Conservation (phyloP, 1,140 invertebrate species). For the Cotesia vestalis region DNA sequence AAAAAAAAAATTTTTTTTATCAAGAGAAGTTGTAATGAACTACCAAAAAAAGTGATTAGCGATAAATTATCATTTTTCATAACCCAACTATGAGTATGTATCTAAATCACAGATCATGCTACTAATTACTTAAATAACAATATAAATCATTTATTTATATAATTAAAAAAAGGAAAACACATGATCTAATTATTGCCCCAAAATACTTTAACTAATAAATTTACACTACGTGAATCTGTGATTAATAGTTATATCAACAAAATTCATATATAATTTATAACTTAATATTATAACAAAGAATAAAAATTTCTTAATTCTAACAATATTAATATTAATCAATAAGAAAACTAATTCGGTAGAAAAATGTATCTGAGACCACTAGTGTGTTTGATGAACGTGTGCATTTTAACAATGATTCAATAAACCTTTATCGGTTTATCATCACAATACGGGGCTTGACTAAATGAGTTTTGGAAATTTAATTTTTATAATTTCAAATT, state of each 20-base stretch:
- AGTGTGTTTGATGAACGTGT: background rate
- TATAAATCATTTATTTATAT: slow-evolving; percentile 15
- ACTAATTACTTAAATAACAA: slow-evolving; percentile 62
- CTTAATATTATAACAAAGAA: too few relatives aligned
- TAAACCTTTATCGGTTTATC: background rate
- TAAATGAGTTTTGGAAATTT: too few relatives aligned
- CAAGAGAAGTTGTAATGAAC: too few relatives aligned
- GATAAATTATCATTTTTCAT: background rate
- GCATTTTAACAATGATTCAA: background rate
- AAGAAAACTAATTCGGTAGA: background rate
- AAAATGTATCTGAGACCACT: slow-evolving; percentile 20
- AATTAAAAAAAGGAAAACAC: slow-evolving; percentile 17
- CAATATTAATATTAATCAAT: too few relatives aligned
- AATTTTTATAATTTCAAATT: too few relatives aligned
- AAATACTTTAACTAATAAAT: background rate
- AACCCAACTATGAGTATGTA: slow-evolving; percentile 60
- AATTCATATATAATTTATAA: too few relatives aligned
- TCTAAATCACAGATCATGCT: slow-evolving; percentile 67
- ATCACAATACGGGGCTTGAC: too few relatives aligned
- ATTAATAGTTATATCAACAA: too few relatives aligned
- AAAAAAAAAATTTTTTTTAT: too few relatives aligned
- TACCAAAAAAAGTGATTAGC: slow-evolving; percentile 20
- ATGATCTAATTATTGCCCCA: background rate
- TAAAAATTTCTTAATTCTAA: too few relatives aligned
- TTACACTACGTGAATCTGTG: too few relatives aligned